Conservation (phyloP, 2,888 invertebrate species). For the Malthinus seriepunctatus region DNA sequence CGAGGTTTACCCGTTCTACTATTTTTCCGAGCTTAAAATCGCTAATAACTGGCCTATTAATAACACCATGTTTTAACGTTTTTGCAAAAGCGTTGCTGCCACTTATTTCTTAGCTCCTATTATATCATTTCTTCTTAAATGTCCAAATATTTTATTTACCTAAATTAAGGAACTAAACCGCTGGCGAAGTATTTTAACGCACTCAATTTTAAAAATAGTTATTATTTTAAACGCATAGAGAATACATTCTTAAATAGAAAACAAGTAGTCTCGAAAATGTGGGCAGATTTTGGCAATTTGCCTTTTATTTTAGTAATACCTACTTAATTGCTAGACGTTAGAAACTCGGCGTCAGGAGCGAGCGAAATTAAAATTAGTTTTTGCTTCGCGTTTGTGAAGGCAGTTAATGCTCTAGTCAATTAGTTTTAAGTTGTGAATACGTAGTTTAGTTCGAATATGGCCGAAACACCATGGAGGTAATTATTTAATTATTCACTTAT, state of each 20-base stretch:
- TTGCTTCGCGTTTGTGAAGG: constrained; percentile 31
- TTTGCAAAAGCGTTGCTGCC: no score
- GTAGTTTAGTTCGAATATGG: constrained; percentile 18
- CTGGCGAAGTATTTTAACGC: no score
- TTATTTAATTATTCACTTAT: neutral
- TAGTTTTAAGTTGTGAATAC: constrained; percentile 11
- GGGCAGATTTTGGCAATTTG: constrained; percentile 27
- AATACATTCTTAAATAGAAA: constrained; percentile 11
- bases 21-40: no score
- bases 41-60: no score
- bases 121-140: no score
- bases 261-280: constrained; percentile 27
- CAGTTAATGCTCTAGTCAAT: constrained; percentile 18
- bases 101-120: no score
- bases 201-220: no score
- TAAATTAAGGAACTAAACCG: no score
- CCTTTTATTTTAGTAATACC: constrained; percentile 20
- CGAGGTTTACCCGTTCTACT: no score
- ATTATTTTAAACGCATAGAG: constrained; percentile 1
- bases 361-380: constrained; percentile 32
- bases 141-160: no score
- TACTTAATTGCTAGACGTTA: constrained; percentile 19
- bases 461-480: constrained; percentile 30
- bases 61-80: no score
- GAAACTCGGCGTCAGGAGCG: constrained; percentile 30